Percentiles rank a stretch among this genome's conserved stretches.
phyloP scores from a whole-genome alignment of 2,888 invertebrate genomes.

The Diaperis boleti region DNA sequence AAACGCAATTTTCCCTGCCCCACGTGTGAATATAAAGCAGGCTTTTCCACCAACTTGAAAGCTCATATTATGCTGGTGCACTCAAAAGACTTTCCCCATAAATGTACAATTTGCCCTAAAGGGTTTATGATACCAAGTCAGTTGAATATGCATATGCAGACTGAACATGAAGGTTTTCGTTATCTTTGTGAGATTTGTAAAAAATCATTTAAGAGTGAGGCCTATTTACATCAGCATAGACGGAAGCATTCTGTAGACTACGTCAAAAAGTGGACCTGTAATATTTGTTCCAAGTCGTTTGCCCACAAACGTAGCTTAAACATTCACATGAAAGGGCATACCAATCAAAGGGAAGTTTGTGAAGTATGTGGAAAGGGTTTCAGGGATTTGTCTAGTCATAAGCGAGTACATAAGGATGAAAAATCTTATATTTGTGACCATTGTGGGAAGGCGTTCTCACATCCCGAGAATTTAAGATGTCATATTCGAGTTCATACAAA shows the following conservation, averaged over 20 bases:
- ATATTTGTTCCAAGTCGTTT: background rate
- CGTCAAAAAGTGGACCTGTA: conserved; percentile 6
- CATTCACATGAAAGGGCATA: conserved; percentile 47
- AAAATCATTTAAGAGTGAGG: background rate
- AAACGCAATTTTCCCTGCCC: too few relatives aligned
- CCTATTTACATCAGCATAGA: background rate
- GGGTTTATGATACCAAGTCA: background rate
- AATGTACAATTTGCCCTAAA: background rate
- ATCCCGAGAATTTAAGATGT: conserved; percentile 55
- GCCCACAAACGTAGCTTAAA: background rate
- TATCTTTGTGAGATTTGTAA: conserved; percentile 9
- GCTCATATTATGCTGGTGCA: background rate
- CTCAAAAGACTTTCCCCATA: conserved; percentile 5
- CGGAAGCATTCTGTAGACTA: background rate
- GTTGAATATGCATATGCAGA: background rate
- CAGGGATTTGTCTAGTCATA: background rate
- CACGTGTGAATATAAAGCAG: too few relatives aligned
- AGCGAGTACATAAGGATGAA: conserved; percentile 28
- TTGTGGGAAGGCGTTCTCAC: conserved; percentile 67
- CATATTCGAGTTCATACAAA: conserved; percentile 47
- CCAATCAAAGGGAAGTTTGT: conserved; percentile 5
- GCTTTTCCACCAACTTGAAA: too few relatives aligned
- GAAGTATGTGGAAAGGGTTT: conserved; percentile 15
- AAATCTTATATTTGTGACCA: conserved; percentile 64
- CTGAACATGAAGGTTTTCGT: conserved; percentile 3